phyloP scores from a whole-genome alignment of 1,140 invertebrate species.

The Drosophila kikkawai region DNA sequence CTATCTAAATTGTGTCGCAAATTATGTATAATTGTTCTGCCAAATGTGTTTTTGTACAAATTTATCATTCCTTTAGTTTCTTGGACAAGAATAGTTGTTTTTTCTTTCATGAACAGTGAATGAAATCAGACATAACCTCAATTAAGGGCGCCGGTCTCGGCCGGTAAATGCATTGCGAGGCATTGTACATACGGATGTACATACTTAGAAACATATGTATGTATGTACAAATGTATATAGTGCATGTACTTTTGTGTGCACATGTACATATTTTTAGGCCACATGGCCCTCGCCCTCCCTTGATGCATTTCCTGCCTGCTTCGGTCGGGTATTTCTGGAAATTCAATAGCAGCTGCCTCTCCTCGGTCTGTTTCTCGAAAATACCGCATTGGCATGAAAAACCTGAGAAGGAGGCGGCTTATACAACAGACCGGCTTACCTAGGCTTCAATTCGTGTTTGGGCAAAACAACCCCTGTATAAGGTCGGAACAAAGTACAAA shows the following conservation, averaged over 20 bases:
- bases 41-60: background rate
- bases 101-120: background rate
- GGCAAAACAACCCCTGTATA: constrained; percentile 55
- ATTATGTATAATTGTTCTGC: background rate
- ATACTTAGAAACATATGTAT: background rate
- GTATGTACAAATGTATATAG: background rate
- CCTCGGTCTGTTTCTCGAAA: constrained; percentile 50
- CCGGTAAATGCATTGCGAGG: background rate
- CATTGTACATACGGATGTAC: constrained; percentile 1
- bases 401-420: background rate
- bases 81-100: background rate
- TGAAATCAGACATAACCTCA: constrained; percentile 36
- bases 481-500: constrained; percentile 11
- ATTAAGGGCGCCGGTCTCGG: constrained; percentile 21
- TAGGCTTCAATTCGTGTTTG: constrained; percentile 51
- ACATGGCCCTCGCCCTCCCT: constrained; percentile 31
- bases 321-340: constrained; percentile 43
- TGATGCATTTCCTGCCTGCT: constrained; percentile 57
- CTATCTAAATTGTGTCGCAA: background rate
- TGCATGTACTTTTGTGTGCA: background rate
- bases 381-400: constrained; percentile 27
- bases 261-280: constrained; percentile 16
- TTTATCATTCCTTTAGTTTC: background rate
- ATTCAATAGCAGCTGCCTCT: constrained; percentile 54
- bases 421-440: constrained; percentile 58